Evolutionary conservation across 2,113 vertebrate genomes (phyloP).

Genomic region (Macroglossus sobrinus): DNA sequence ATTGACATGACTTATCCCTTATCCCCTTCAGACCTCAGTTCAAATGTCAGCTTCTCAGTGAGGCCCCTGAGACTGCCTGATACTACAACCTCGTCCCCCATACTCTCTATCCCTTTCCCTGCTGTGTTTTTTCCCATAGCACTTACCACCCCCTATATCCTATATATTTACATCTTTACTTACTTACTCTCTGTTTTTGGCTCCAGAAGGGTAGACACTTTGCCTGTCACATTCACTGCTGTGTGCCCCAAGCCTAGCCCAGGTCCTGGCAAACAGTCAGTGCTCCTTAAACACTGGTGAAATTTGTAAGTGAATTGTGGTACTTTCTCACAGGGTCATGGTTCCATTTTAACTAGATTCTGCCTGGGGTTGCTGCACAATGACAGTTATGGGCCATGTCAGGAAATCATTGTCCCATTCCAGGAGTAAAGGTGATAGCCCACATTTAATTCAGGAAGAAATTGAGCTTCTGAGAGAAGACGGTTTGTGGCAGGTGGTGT

Average conservation of each 20-base stretch:
- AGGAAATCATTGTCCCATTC: background rate
- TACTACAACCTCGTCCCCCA: background rate
- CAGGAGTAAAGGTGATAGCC: background rate
- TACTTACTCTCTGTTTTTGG: background rate
- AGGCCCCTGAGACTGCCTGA: background rate
- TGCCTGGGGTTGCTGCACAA: no score
- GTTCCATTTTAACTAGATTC: background rate
- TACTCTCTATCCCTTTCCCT: background rate
- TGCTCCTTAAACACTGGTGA: background rate
- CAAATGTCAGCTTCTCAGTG: background rate
- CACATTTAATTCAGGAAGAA: background rate
- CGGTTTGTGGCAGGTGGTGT: background rate
- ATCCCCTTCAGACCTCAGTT: background rate
- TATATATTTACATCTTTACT: background rate
- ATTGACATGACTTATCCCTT: background rate
- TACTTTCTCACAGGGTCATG: background rate
- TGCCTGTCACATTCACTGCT: background rate
- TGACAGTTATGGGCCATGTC: background rate
- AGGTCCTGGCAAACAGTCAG: background rate
- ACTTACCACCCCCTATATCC: background rate
- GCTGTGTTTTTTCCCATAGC: background rate
- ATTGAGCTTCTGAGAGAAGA: background rate
- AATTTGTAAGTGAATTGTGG: background rate
- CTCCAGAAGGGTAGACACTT: background rate
- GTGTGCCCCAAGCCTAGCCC: background rate